These are phyloP conservation scores for Porites evermanni DNA, from an alignment of 92 coral and sea anemone species.

Conservation along the genomic window DNA sequence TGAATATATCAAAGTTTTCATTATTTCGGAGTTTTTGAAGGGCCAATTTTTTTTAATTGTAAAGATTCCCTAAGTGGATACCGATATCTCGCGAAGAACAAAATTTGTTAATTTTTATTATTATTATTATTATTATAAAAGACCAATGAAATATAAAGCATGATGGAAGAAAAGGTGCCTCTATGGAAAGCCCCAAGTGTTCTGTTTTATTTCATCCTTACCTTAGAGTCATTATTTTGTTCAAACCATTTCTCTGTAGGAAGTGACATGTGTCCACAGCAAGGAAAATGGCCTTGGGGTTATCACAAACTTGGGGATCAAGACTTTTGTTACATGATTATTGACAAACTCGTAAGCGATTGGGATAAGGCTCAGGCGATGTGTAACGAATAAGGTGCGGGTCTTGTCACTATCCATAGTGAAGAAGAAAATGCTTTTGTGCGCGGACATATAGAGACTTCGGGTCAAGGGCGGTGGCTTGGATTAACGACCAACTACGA, in stretches of 20 bases:
- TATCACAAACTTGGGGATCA: conserved; percentile 2
- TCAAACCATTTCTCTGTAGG: not conserved
- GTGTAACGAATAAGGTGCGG: not conserved
- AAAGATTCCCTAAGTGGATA: too few species aligned
- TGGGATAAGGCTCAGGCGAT: conserved; percentile 1
- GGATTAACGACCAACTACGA: conserved; percentile 9
- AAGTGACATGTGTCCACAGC: conserved; percentile 1
- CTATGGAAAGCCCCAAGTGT: too few species aligned
- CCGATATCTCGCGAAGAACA: too few species aligned
- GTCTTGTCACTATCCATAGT: conserved; percentile 3
- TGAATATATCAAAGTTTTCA: too few species aligned
- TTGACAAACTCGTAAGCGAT: not conserved
- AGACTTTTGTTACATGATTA: not conserved
- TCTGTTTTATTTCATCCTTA: too few species aligned
- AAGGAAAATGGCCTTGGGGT: conserved; percentile 5
- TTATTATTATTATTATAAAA: too few species aligned
- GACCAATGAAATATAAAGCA: too few species aligned
- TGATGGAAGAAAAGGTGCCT: too few species aligned
- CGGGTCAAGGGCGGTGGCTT: conserved; percentile 8
- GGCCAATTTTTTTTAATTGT: too few species aligned
- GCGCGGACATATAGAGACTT: not conserved
- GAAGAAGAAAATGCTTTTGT: not conserved
- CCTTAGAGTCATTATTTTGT: too few species aligned
- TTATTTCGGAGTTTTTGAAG: too few species aligned
- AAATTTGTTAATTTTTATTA: too few species aligned